phyloP scores from a whole-genome alignment of 1,140 invertebrate species.

The Brachionus plicatilis region DNA sequence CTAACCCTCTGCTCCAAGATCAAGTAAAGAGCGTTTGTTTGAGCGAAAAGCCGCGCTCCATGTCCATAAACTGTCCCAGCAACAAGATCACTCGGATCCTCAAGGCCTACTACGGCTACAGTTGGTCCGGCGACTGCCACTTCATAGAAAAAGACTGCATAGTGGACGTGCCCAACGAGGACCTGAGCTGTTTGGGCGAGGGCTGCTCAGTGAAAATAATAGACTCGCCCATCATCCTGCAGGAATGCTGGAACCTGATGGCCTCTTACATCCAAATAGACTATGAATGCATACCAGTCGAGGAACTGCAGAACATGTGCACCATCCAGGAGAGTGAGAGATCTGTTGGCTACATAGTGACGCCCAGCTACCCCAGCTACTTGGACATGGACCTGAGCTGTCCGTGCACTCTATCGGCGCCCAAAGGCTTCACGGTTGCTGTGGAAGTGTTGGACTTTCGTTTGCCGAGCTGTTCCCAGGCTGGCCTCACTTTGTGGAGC shows the following conservation, averaged over 20 bases:
- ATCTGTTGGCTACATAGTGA: slow-evolving; percentile 4
- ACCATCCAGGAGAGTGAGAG: background rate
- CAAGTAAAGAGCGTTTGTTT: slow-evolving; percentile 17
- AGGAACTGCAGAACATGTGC: slow-evolving; percentile 35
- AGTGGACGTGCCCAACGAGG: slow-evolving; percentile 29
- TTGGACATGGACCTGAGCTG: slow-evolving; percentile 6
- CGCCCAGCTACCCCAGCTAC: slow-evolving; percentile 8
- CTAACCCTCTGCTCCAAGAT: background rate
- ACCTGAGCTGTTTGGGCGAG: slow-evolving; percentile 12
- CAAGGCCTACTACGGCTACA: slow-evolving; percentile 25
- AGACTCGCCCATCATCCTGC: slow-evolving; percentile 35
- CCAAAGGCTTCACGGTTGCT: background rate
- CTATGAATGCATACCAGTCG: slow-evolving; percentile 36
- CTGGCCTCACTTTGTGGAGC: slow-evolving; percentile 31
- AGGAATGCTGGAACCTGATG: slow-evolving; percentile 39
- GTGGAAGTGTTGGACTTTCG: slow-evolving; percentile 28
- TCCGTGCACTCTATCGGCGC: slow-evolving; percentile 4
- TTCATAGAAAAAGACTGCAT: slow-evolving; percentile 40
- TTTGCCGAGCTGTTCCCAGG: slow-evolving; percentile 19
- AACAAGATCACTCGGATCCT: slow-evolving; percentile 22
- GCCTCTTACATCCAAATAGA: slow-evolving; percentile 34
- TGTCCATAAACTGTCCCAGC: background rate
- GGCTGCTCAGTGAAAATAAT: slow-evolving; percentile 19
- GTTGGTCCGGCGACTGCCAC: slow-evolving; percentile 34
- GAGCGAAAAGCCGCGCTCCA: background rate